Evolutionary conservation across 2,888 invertebrate species (phyloP).

Genomic region (Linyphia triangularis): DNA sequence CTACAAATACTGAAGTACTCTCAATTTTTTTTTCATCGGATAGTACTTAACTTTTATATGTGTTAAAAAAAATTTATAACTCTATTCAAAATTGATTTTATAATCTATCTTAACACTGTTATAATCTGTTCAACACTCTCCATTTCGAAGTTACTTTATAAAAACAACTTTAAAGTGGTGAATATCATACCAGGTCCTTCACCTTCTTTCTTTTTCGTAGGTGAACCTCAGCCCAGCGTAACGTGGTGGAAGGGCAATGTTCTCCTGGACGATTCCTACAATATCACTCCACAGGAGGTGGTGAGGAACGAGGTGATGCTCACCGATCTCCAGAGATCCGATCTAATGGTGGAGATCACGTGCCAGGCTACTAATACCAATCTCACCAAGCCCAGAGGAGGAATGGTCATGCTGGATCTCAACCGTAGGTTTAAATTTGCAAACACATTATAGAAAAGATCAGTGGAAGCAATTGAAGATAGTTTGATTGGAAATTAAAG

Average conservation of each 20-base stretch:
- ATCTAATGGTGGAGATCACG: conserved; percentile 71
- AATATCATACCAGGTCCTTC: too few relatives aligned
- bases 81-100: too few relatives aligned
- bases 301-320: conserved; percentile 74
- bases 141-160: too few relatives aligned
- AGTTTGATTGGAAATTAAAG: too few relatives aligned
- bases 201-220: conserved; percentile 49
- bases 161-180: too few relatives aligned
- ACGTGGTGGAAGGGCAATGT: conserved; percentile 73
- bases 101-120: neutral
- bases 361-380: conserved; percentile 76
- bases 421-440: conserved; percentile 76
- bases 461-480: too few relatives aligned
- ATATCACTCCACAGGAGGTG: conserved; percentile 68
- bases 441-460: neutral
- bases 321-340: conserved; percentile 66
- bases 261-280: conserved; percentile 75
- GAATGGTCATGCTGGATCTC: conserved; percentile 75
- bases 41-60: too few relatives aligned
- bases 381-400: conserved; percentile 71
- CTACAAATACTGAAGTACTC: too few relatives aligned
- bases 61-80: too few relatives aligned
- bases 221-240: conserved; percentile 75
- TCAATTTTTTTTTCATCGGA: too few relatives aligned
- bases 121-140: neutral